phyloP scores from a whole-genome alignment of 2,888 invertebrate genomes.

The Thalpophila matura region DNA sequence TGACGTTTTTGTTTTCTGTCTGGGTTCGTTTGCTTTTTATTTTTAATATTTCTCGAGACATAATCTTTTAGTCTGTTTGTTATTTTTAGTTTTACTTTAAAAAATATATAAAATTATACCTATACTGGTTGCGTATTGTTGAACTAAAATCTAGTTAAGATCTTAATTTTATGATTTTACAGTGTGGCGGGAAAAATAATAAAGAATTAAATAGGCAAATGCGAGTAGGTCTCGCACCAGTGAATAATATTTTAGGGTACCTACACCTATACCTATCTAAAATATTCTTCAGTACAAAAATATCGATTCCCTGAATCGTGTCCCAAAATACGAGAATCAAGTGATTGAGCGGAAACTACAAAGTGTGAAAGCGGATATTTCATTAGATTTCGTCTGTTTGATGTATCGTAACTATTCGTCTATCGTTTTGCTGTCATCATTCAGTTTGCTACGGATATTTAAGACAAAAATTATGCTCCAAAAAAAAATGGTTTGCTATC shows the following conservation, averaged over 20 bases:
- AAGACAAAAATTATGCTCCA: neutral
- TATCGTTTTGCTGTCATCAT: neutral
- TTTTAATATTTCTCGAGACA: neutral
- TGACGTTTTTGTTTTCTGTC: neutral
- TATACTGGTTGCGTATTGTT: too few species aligned
- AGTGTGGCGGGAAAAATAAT: neutral
- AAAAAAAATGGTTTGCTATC: too few species aligned
- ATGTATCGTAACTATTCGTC: neutral
- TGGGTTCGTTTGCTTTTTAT: neutral
- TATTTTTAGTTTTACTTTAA: constrained; percentile 7
- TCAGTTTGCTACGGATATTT: neutral
- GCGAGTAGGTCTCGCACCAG: neutral
- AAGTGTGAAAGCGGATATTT: neutral
- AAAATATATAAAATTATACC: too few species aligned
- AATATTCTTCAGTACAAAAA: neutral
- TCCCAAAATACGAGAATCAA: neutral
- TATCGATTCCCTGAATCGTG: neutral
- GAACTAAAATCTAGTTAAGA: neutral
- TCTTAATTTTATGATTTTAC: too few species aligned
- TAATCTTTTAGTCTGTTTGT: neutral
- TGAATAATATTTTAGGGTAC: neutral
- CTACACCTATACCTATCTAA: neutral
- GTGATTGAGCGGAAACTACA: constrained; percentile 8
- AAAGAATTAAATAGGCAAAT: neutral
- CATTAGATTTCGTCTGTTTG: constrained; percentile 21